A percentile compares a stretch with the other conserved stretches of the same genome.
Evolutionary conservation across 1,140 invertebrate genomes (phyloP).

Genomic region (Philotrypesis tridentata): DNA sequence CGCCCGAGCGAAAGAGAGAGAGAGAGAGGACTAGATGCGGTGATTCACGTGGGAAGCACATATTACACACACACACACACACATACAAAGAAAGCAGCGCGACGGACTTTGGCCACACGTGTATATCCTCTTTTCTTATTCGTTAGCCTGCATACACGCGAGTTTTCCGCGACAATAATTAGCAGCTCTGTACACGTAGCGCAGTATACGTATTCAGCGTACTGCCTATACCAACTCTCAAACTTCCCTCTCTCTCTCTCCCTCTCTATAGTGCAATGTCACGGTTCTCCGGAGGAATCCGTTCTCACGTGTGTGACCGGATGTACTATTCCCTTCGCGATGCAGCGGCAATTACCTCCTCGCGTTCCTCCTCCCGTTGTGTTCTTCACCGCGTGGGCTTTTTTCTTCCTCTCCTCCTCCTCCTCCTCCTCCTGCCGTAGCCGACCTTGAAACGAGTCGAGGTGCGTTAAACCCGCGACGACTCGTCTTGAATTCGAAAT

Average conservation of each 20-base stretch:
- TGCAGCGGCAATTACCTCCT: slow-evolving; percentile 12
- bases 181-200: background rate
- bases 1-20: too few species aligned
- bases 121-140: background rate
- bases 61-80: too few species aligned
- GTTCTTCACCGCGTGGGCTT: background rate
- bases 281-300: background rate
- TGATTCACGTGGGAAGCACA: slow-evolving; percentile 6
- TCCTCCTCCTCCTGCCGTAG: background rate
- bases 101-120: background rate
- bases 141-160: background rate
- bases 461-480: slow-evolving; percentile 41
- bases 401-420: background rate
- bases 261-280: background rate
- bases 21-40: background rate
- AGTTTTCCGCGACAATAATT: background rate
- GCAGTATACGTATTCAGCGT: too few species aligned
- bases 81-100: background rate
- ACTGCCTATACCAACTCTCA: too few species aligned
- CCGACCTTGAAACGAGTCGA: slow-evolving; percentile 23
- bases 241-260: background rate
- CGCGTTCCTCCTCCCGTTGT: slow-evolving; percentile 10
- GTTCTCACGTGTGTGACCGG: background rate
- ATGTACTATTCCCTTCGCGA: background rate
- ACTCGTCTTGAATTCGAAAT: slow-evolving; percentile 31